Conservation (phyloP, 2,888 invertebrate species). For the Eudasyphora cyanicolor region DNA sequence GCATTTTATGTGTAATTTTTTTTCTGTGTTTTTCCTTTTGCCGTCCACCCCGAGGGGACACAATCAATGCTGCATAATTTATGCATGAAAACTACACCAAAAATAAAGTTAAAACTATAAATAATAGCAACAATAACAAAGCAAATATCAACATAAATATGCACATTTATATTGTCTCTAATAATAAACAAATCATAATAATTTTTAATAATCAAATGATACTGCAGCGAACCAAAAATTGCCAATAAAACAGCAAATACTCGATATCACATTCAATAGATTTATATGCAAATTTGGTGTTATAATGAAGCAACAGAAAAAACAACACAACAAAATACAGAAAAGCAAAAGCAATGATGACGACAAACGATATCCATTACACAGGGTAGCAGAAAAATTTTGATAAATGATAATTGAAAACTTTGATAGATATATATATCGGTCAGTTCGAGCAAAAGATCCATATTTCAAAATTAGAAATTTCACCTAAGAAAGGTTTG, state of each 20-base stretch:
- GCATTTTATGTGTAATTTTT: neutral
- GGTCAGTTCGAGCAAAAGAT: too few relatives aligned
- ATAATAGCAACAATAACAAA: constrained; percentile 13
- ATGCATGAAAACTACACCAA: constrained; percentile 1
- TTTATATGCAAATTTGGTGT: constrained; percentile 56
- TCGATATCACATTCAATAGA: constrained; percentile 38
- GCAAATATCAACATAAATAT: constrained; percentile 27
- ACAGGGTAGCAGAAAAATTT: neutral
- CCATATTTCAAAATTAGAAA: too few relatives aligned
- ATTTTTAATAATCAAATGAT: constrained; percentile 25
- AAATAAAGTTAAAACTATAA: constrained; percentile 5
- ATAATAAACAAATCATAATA: constrained; percentile 38
- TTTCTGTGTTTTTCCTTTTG: neutral
- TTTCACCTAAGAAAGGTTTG: too few relatives aligned
- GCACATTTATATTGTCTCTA: constrained; percentile 46
- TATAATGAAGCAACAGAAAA: neutral
- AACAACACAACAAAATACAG: neutral
- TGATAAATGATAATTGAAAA: neutral
- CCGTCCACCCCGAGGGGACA: neutral
- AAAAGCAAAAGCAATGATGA: neutral
- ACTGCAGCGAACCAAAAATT: neutral
- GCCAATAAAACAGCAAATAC: constrained; percentile 3
- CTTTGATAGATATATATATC: too few relatives aligned
- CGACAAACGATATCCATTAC: neutral
- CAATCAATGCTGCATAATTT: constrained; percentile 19